Conservation (phyloP, 2,113 vertebrate genomes). For the Dicentrarchus labrax region DNA sequence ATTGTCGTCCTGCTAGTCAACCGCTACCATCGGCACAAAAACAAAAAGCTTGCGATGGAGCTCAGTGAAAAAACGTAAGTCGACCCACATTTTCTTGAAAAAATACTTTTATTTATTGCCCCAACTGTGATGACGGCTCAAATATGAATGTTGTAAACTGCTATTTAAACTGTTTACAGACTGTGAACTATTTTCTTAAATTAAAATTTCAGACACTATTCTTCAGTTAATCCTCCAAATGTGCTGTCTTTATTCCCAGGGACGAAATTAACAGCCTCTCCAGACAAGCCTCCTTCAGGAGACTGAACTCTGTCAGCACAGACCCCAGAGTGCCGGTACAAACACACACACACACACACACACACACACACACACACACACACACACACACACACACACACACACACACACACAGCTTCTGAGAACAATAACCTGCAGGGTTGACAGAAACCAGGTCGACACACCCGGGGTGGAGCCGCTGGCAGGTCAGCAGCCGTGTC, state of each 20-base stretch:
- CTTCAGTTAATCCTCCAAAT: conserved; percentile 36
- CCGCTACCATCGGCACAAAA: conserved; percentile 86
- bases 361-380: too few species aligned
- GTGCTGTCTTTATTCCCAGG: conserved; percentile 69
- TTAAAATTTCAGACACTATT: conserved; percentile 14
- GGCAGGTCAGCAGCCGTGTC: conserved; percentile 22
- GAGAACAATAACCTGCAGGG: conserved; percentile 36
- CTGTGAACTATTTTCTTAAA: conserved; percentile 1
- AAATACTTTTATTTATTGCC: background rate
- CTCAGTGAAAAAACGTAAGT: conserved; percentile 90
- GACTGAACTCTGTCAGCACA: conserved; percentile 88
- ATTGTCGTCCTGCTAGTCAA: conserved; percentile 87
- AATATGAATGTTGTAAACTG: background rate
- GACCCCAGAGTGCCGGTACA: conserved; percentile 87
- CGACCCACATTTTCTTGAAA: background rate
- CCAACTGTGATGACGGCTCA: background rate
- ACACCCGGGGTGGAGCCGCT: conserved; percentile 40
- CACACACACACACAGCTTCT: conserved; percentile 8
- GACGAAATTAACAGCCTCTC: conserved; percentile 90
- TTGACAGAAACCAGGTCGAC: conserved; percentile 18
- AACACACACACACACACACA: conserved; percentile 21
- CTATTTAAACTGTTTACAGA: background rate
- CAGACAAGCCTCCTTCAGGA: conserved; percentile 89
- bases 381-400: conserved; percentile 24
- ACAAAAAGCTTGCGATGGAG: conserved; percentile 87